Evolutionary conservation across 2,797 vertebrate genomes (phyloP).

Genomic region (Gallinago stenura): DNA sequence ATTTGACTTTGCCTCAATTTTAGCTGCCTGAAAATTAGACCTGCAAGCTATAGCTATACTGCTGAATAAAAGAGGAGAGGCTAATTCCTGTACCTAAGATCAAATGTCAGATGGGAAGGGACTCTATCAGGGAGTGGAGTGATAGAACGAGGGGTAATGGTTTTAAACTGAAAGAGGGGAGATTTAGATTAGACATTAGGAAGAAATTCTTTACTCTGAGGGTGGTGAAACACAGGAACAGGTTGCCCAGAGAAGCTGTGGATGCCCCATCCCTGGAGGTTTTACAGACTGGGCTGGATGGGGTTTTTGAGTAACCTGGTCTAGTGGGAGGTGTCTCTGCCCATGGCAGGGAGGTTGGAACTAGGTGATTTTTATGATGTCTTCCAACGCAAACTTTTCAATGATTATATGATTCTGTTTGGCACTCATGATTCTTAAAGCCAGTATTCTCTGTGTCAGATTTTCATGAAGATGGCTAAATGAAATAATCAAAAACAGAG

Average conservation of each 20-base stretch:
- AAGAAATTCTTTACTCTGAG: neutral
- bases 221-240: neutral
- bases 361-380: neutral
- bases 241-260: neutral
- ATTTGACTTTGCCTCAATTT: neutral
- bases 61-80: neutral
- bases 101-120: neutral
- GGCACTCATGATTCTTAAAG: neutral
- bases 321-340: neutral
- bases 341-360: neutral
- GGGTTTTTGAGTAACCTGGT: neutral
- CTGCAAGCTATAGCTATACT: neutral
- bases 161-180: neutral
- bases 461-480: neutral
- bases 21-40: neutral
- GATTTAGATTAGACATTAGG: neutral
- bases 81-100: neutral
- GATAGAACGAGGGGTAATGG: neutral
- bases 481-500: neutral
- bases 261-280: neutral
- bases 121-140: neutral
- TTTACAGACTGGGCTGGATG: neutral
- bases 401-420: neutral
- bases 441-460: neutral
- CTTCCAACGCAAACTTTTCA: neutral